Percentiles rank a stretch among this genome's conserved stretches.
These are phyloP conservation scores for Hippocampus guttulatus DNA, from an alignment of 2,113 vertebrate genomes.

Conservation along the genomic window DNA sequence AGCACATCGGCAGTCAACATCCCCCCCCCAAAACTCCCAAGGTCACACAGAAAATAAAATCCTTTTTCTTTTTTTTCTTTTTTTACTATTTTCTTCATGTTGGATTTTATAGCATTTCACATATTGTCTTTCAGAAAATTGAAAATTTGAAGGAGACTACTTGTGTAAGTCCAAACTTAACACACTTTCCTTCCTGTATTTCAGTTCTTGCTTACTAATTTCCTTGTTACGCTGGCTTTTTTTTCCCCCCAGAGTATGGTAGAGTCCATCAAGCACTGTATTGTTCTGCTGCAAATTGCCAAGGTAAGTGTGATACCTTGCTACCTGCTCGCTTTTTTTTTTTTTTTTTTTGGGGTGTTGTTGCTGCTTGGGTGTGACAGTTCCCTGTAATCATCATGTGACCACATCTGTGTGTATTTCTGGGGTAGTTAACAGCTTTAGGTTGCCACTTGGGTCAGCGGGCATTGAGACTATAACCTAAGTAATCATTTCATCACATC, in stretches of 20 bases:
- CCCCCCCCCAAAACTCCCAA: background rate
- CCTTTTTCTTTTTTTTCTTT: too few species aligned
- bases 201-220: slow-evolving; percentile 8
- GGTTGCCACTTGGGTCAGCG: slow-evolving; percentile 34
- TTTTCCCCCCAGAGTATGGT: slow-evolving; percentile 89
- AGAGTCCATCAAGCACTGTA: slow-evolving; percentile 99
- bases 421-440: slow-evolving; percentile 46
- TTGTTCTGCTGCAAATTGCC: slow-evolving; percentile 98
- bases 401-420: slow-evolving; percentile 10
- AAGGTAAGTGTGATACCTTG: slow-evolving; percentile 81
- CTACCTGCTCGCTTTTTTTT: background rate
- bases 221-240: slow-evolving; percentile 52
- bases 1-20: background rate
- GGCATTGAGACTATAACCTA: slow-evolving; percentile 45
- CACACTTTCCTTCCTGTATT: slow-evolving; percentile 18
- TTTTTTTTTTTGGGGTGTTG: background rate
- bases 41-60: background rate
- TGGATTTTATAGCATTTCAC: slow-evolving; percentile 13
- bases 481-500: slow-evolving; percentile 59
- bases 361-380: slow-evolving; percentile 19
- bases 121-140: slow-evolving; percentile 81
- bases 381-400: background rate
- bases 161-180: slow-evolving; percentile 82
- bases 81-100: background rate
- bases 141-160: slow-evolving; percentile 95